Evolutionary conservation across 2,797 vertebrate species (phyloP).

Genomic region (Lemur catta): DNA sequence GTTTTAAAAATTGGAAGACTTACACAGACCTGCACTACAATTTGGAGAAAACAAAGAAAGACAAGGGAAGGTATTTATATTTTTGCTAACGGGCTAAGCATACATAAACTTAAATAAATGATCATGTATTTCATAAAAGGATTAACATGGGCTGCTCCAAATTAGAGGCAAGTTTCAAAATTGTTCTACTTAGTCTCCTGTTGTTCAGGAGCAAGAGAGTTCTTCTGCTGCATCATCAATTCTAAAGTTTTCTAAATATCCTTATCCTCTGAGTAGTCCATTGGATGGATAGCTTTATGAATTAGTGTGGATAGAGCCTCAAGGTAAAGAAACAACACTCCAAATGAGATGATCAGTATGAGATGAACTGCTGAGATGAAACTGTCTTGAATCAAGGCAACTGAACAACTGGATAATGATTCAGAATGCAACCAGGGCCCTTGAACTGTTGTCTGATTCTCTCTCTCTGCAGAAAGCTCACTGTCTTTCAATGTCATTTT

Average conservation of each 20-base stretch:
- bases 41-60: neutral
- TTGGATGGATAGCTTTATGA: neutral
- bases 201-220: neutral
- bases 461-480: neutral
- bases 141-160: neutral
- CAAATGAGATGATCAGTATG: neutral
- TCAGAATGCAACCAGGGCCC: neutral
- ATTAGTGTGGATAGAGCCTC: neutral
- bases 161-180: neutral
- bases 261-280: neutral
- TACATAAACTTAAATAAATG: neutral
- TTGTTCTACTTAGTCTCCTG: neutral
- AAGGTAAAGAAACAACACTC: neutral
- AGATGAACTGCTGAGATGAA: neutral
- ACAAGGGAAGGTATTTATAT: neutral
- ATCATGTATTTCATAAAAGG: neutral
- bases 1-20: slow-evolving; percentile 6
- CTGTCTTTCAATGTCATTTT: neutral
- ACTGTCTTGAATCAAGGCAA: neutral
- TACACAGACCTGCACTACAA: neutral
- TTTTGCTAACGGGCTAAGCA: neutral
- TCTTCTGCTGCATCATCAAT: neutral
- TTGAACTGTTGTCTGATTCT: neutral
- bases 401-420: neutral
- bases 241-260: neutral